Conservation (phyloP, 2,888 invertebrate species). For the Lycaena phlaeas region DNA sequence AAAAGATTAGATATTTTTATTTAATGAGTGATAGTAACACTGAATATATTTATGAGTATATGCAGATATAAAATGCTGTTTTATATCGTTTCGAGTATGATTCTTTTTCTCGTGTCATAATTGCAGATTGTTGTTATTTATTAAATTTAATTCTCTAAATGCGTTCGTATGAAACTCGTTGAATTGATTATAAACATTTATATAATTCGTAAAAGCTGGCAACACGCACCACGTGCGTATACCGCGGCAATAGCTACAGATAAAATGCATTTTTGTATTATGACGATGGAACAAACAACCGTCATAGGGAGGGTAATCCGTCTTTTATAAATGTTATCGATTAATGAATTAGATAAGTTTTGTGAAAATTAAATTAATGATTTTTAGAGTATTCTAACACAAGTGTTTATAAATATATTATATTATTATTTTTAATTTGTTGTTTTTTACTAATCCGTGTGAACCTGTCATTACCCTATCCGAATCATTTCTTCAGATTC, state of each 20-base stretch:
- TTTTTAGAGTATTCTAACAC: slow-evolving; percentile 72
- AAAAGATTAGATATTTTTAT: slow-evolving; percentile 69
- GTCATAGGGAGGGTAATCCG: slow-evolving; percentile 52
- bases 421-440: slow-evolving; percentile 70
- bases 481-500: slow-evolving; percentile 49
- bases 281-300: slow-evolving; percentile 36
- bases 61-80: slow-evolving; percentile 61
- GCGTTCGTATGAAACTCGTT: slow-evolving; percentile 4
- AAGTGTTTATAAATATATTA: slow-evolving; percentile 74
- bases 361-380: slow-evolving; percentile 71
- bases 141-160: slow-evolving; percentile 27
- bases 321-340: slow-evolving; percentile 60
- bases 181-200: slow-evolving; percentile 1
- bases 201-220: slow-evolving; percentile 20
- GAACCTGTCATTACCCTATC: slow-evolving; percentile 35
- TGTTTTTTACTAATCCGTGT: slow-evolving; percentile 63
- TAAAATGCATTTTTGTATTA: slow-evolving; percentile 23
- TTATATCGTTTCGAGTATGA: slow-evolving; percentile 59
- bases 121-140: slow-evolving; percentile 64
- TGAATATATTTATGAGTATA: slow-evolving; percentile 65
- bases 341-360: slow-evolving; percentile 67
- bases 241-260: slow-evolving; percentile 12
- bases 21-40: slow-evolving; percentile 66
- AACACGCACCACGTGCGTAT: slow-evolving; percentile 16
- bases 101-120: slow-evolving; percentile 59